Percentiles rank a stretch among this genome's conserved stretches.
Conservation (phyloP, 2,113 vertebrate genomes). For the Catagonus wagneri region DNA sequence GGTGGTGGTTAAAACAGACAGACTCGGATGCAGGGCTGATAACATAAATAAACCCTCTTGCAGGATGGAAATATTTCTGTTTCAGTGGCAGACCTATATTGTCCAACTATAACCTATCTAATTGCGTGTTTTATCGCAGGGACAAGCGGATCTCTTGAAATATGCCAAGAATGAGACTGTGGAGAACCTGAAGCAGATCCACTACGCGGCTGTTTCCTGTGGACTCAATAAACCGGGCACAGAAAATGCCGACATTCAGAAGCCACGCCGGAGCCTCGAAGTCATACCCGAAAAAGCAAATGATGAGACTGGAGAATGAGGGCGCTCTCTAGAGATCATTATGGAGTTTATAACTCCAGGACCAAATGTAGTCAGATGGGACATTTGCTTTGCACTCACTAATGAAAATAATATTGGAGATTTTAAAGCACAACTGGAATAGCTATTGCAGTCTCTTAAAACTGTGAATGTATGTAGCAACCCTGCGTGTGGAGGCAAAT, state of each 20-base stretch:
- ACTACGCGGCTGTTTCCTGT: conserved; percentile 94
- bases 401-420: conserved; percentile 84
- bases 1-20: background rate
- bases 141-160: conserved; percentile 97
- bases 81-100: background rate
- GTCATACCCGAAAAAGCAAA: conserved; percentile 93
- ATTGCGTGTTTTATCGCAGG: conserved; percentile 86
- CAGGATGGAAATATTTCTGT: background rate
- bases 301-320: conserved; percentile 91
- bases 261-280: conserved; percentile 91
- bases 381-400: conserved; percentile 88
- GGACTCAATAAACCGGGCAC: conserved; percentile 92
- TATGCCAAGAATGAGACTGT: conserved; percentile 95
- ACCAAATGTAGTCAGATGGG: conserved; percentile 85
- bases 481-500: conserved; percentile 87
- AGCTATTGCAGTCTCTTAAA: conserved; percentile 87
- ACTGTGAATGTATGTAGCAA: conserved; percentile 93
- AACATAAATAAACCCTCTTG: background rate
- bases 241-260: conserved; percentile 84
- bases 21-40: fast-evolving
- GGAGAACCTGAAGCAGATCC: conserved; percentile 98
- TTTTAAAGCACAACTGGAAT: conserved; percentile 95
- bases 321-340: background rate
- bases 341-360: conserved; percentile 86
- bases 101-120: conserved; percentile 15